Percentiles rank a stretch among this genome's conserved stretches.
Evolutionary conservation across 2,888 invertebrate species (phyloP).

Genomic region (Parascotia fuliginaria): DNA sequence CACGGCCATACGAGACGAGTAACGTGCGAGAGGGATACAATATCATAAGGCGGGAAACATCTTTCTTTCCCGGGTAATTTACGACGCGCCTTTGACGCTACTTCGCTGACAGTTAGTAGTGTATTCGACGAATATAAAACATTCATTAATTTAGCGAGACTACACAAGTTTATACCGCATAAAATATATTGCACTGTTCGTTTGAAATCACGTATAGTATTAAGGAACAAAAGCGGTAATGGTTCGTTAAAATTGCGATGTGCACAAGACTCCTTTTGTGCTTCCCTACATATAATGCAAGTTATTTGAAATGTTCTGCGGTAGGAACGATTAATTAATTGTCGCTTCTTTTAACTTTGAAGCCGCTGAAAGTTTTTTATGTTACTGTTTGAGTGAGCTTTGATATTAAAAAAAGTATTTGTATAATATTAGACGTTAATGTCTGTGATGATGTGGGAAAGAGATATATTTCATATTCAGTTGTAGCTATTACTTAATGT

Average conservation of each 20-base stretch:
- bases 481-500: conserved; percentile 1
- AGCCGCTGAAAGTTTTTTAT: conserved; percentile 40
- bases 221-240: conserved; percentile 73
- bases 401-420: conserved; percentile 43
- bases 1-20: conserved; percentile 29
- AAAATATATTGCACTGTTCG: conserved; percentile 63
- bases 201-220: conserved; percentile 44
- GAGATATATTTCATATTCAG: conserved; percentile 13
- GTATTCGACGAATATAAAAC: conserved; percentile 70
- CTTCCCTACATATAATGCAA: conserved; percentile 57
- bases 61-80: conserved; percentile 74
- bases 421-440: conserved; percentile 44
- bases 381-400: conserved; percentile 38
- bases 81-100: conserved; percentile 59
- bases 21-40: conserved; percentile 50
- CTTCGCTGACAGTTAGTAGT: conserved; percentile 67
- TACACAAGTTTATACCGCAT: conserved; percentile 55
- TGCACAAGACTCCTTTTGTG: conserved; percentile 39
- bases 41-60: conserved; percentile 71
- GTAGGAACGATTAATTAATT: conserved; percentile 57
- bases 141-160: conserved; percentile 71
- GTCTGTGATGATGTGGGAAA: conserved; percentile 26
- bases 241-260: conserved; percentile 70
- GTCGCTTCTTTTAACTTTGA: conserved; percentile 39
- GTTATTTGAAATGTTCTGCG: conserved; percentile 55